A percentile compares a stretch with the other conserved stretches of the same genome.
Evolutionary conservation across 2,888 invertebrate genomes (phyloP).

Genomic region (Cyclophora punctaria): DNA sequence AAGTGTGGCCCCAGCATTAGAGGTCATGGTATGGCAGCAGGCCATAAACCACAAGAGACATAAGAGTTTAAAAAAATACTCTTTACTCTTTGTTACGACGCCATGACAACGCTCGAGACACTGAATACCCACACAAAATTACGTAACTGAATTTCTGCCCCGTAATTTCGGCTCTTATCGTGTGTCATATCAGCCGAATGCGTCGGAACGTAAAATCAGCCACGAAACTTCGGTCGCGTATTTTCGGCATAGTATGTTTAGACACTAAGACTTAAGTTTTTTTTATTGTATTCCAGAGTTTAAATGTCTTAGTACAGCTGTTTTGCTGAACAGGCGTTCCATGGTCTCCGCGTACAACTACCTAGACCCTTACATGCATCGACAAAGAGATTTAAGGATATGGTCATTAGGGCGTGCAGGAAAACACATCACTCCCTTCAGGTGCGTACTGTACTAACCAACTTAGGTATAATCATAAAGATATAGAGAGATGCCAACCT

Average conservation of each 20-base stretch:
- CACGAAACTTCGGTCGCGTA: too few species aligned
- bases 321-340: conserved; percentile 34
- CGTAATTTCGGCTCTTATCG: too few species aligned
- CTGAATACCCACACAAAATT: too few species aligned
- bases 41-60: too few species aligned
- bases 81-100: not conserved
- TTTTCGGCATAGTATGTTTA: not conserved
- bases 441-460: conserved; percentile 9
- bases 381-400: conserved; percentile 34
- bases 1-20: too few species aligned
- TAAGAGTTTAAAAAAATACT: not conserved
- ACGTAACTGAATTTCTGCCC: too few species aligned
- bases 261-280: too few species aligned
- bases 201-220: too few species aligned
- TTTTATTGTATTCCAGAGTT: conserved; percentile 28
- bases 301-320: conserved; percentile 28
- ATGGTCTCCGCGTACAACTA: conserved; percentile 37
- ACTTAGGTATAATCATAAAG: too few species aligned
- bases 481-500: too few species aligned
- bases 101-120: not conserved
- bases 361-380: conserved; percentile 28
- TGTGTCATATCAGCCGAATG: not conserved
- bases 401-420: conserved; percentile 41
- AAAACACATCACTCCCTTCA: conserved; percentile 27
- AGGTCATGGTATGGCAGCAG: too few species aligned